These are phyloP conservation scores for Metalampra italica DNA, from an alignment of 2,888 invertebrate genomes.

Conservation along the genomic window DNA sequence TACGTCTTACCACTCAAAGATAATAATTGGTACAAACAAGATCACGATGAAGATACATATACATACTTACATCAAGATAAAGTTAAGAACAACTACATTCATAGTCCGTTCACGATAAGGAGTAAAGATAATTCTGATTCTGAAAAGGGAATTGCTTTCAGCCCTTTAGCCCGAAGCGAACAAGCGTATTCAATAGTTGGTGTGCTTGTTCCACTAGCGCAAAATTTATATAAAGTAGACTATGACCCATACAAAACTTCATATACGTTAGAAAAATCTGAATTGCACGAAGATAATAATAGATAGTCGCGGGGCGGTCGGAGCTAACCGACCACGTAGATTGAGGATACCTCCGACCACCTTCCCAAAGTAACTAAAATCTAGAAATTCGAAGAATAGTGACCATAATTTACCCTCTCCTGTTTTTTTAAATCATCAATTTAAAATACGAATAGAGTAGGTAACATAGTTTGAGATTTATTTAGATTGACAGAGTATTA, in stretches of 20 bases:
- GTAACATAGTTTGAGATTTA: no score
- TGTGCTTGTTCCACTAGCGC: constrained; percentile 25
- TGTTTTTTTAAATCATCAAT: no score
- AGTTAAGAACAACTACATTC: not conserved
- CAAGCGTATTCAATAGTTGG: constrained; percentile 26
- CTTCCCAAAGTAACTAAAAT: no score
- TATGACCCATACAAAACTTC: constrained; percentile 11
- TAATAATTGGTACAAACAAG: constrained; percentile 4
- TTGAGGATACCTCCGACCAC: no score
- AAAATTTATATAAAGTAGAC: constrained; percentile 27
- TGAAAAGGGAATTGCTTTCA: not conserved
- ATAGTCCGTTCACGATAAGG: not conserved
- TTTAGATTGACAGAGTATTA: no score
- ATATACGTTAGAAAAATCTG: constrained; percentile 4
- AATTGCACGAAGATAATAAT: constrained; percentile 3
- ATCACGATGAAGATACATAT: not conserved
- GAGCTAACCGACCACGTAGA: no score
- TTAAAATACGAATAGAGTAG: no score
- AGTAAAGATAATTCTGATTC: not conserved
- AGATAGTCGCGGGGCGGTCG: no score
- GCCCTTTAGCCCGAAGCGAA: not conserved
- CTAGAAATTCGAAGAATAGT: no score
- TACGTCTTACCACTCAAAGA: not conserved
- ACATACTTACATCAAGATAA: not conserved
- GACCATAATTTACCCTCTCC: no score